Percentiles rank a stretch among this genome's conserved stretches.
Evolutionary conservation across 2,113 vertebrate species (phyloP).

Genomic region (Psephotus haematonotus): DNA sequence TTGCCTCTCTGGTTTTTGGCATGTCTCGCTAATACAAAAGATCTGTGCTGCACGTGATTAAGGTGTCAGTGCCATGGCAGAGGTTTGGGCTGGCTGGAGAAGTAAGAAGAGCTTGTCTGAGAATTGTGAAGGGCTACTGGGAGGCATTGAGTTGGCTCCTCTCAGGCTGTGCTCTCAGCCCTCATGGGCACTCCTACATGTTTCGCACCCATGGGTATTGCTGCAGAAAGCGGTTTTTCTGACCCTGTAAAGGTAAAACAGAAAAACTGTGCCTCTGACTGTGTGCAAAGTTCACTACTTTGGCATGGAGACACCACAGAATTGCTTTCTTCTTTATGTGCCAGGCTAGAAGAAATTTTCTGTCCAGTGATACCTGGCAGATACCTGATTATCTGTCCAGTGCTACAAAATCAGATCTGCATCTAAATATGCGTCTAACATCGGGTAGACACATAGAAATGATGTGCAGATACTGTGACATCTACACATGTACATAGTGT

Average conservation of each 20-base stretch:
- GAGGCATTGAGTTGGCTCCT: not conserved
- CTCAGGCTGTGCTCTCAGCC: not conserved
- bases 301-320: not conserved
- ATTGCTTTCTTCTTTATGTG: not conserved
- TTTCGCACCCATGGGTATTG: not conserved
- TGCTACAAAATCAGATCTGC: not conserved
- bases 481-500: not conserved
- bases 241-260: not conserved
- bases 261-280: not conserved
- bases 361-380: not conserved
- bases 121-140: not conserved
- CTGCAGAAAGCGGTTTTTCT: not conserved
- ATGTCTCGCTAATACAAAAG: not conserved
- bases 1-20: not conserved
- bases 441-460: rapidly evolving
- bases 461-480: rapidly evolving
- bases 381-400: not conserved
- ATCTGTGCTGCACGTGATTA: rapidly evolving
- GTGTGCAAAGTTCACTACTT: not conserved
- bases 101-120: not conserved
- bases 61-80: not conserved
- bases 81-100: not conserved
- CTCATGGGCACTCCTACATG: not conserved
- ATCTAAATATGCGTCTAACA: not conserved
- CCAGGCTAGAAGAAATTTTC: not conserved